Percentiles rank a stretch among this genome's conserved stretches.
phyloP scores from a whole-genome alignment of 2,113 vertebrate species.

The Ahaetulla prasina region DNA sequence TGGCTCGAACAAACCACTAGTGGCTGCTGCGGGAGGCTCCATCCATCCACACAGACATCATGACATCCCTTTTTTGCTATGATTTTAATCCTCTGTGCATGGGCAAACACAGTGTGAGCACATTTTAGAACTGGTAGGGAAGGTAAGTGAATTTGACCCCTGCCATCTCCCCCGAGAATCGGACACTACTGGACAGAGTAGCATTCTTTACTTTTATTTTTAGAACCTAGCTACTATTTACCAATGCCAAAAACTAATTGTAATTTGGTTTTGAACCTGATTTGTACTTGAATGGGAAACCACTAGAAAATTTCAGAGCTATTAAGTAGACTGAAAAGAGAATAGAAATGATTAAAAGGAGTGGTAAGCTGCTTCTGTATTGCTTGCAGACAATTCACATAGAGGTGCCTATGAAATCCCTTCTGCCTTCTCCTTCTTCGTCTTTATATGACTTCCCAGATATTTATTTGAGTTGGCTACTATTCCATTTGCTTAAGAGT shows the following conservation, averaged over 20 bases:
- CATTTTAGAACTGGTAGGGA: too few species aligned
- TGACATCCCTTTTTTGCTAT: too few species aligned
- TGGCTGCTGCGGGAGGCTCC: too few species aligned
- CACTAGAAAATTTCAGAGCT: neutral
- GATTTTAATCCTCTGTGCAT: too few species aligned
- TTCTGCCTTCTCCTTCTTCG: neutral
- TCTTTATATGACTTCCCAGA: neutral
- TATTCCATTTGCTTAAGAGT: neutral
- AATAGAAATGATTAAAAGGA: neutral
- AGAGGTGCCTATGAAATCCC: neutral
- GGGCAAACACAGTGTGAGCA: too few species aligned
- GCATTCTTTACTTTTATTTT: neutral
- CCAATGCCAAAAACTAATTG: neutral
- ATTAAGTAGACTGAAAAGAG: neutral
- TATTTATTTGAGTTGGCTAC: neutral
- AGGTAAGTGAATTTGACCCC: too few species aligned
- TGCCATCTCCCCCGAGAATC: neutral
- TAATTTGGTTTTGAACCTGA: neutral
- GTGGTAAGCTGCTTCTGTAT: neutral
- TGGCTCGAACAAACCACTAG: too few species aligned
- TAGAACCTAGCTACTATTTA: neutral
- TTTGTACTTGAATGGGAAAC: neutral
- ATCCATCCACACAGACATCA: too few species aligned
- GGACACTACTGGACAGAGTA: neutral
- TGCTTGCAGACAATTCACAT: neutral